Base-by-base conservation (phyloP, 2,888 invertebrate genomes). In the Agrotis ipsilon region DNA sequence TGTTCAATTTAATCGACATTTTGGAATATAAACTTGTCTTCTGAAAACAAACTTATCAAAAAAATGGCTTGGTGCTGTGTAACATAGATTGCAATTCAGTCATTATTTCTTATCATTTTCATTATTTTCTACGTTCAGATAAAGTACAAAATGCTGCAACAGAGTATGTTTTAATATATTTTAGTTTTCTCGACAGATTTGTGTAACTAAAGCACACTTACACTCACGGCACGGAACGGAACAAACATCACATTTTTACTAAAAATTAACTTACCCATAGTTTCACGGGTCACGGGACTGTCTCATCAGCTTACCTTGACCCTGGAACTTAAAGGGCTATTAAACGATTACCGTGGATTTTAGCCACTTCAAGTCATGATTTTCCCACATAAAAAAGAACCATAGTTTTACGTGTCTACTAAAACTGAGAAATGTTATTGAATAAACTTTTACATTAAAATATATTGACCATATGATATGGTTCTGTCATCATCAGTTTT, bases 41-140 rank as follows among this genome's bases (percentile, higher is more conserved):
- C 27, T 48, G 14, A 24, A 6, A 19, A 45, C n/a, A 32, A 48
- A 19, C 11, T 3, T 55, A 57, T 67, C 32, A 32, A 39, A 54
- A 46, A 27, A 43, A 24, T 24, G 19, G 9, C 14, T 61, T 39
- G 9, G 39, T 16, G 43, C n/a, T 24, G n/a, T 45, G 24, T 39
- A 46, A 16, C 45, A 27, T 32, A 61, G 14, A 68, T 49, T 75
- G 21, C 4, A 63, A 24, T 32, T 75, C 24, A 14, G 59, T 45
- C 19, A 19, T 52, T 11, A 19, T 24, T 62, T 62, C 62, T 59
- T 57, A 68, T 54, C 32, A 43, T 49, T 75, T 73, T 59, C 32
- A 68, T 75, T 62, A 72, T 24, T 49, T 63, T 24, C 45, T 57
- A 43, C 19, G 14, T 55, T 45, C 69, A 21, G 13, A n/a, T 39